Evolutionary conservation across 2,113 vertebrate genomes (phyloP).

Genomic region (Gopherus evgoodei): DNA sequence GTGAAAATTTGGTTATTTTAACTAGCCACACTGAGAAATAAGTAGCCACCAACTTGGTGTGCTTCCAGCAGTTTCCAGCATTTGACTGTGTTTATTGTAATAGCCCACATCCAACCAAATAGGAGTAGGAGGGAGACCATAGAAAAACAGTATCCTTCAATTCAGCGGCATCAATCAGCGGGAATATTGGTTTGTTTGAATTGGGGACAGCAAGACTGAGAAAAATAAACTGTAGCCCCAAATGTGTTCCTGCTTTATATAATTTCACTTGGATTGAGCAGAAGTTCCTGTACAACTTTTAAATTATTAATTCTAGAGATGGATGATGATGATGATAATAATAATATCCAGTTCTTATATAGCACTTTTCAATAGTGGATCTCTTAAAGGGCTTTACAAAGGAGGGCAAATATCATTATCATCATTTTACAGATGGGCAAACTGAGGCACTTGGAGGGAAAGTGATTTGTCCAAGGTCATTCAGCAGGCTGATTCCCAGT

Average conservation of each 20-base stretch:
- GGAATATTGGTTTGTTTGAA: conserved; percentile 56
- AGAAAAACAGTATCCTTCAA: conserved; percentile 15
- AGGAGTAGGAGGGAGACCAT: conserved; percentile 34
- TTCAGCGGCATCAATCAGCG: conserved; percentile 7
- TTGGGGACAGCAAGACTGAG: conserved; percentile 43
- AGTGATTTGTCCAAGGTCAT: no score
- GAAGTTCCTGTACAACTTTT: not conserved
- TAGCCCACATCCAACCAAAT: conserved; percentile 35
- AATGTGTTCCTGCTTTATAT: conserved; percentile 28
- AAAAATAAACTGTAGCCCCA: conserved; percentile 66
- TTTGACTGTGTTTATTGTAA: conserved; percentile 43
- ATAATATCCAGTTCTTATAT: no score
- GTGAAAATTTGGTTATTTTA: not conserved
- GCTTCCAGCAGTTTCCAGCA: conserved; percentile 37
- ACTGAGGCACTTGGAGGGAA: no score
- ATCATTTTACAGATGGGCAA: no score
- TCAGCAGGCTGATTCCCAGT: no score
- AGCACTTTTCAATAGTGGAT: no score
- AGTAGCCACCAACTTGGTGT: not conserved
- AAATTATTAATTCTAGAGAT: not conserved
- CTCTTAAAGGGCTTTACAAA: no score
- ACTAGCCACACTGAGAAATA: conserved; percentile 1
- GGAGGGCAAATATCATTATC: no score
- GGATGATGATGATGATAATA: not conserved
- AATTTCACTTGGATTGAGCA: not conserved